Conservation (phyloP, 1,140 invertebrate species). For the Anoplophora glabripennis region DNA sequence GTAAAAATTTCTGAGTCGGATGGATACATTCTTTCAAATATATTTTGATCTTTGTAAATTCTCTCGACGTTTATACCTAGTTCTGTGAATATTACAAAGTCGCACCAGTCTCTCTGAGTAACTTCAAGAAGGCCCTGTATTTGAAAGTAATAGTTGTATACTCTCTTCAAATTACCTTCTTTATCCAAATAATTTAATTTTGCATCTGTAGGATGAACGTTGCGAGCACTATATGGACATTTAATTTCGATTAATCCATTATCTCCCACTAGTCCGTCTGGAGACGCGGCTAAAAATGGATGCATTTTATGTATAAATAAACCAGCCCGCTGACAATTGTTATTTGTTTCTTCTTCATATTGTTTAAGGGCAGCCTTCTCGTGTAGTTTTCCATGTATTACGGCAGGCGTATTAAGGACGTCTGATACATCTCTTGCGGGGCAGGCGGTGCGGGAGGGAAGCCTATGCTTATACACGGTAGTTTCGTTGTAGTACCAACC, state of each 20-base stretch:
- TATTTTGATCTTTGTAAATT: background rate
- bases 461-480: too few species aligned
- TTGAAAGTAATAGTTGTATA: constrained; percentile 14
- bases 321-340: background rate
- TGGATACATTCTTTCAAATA: constrained; percentile 10
- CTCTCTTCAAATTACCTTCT: background rate
- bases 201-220: background rate
- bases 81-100: constrained; percentile 8
- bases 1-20: constrained; percentile 27
- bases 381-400: background rate
- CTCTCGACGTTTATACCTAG: background rate
- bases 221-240: constrained; percentile 16
- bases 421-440: too few species aligned
- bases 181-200: background rate
- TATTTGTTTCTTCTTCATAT: background rate
- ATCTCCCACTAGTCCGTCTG: constrained; percentile 19
- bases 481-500: too few species aligned
- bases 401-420: background rate
- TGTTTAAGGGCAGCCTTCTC: background rate
- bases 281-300: constrained; percentile 20
- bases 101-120: constrained; percentile 8
- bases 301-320: constrained; percentile 10
- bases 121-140: constrained; percentile 17
- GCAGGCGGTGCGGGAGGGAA: too few species aligned
- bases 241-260: constrained; percentile 25